Conservation (phyloP, 2,113 vertebrate genomes). For the Nasalis larvatus region DNA sequence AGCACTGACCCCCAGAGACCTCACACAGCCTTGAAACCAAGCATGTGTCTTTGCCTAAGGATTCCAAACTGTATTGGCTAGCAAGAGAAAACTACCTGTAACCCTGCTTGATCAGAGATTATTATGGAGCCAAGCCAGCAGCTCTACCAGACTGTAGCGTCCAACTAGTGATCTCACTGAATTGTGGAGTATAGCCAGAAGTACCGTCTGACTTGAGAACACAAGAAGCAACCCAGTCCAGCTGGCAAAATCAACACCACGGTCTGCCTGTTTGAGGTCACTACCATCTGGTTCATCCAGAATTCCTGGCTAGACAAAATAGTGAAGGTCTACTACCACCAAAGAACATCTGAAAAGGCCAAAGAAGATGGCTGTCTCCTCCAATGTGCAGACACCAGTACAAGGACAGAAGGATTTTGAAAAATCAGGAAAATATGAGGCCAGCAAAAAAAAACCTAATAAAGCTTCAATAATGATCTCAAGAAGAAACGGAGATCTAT, state of each 20-base stretch:
- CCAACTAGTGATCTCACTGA: not conserved
- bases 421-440: not conserved
- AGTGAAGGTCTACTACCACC: not conserved
- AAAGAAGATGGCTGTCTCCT: not conserved
- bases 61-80: not conserved
- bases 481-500: not conserved
- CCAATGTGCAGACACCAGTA: not conserved
- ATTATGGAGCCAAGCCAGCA: not conserved
- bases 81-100: not conserved
- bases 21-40: not conserved
- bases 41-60: not conserved
- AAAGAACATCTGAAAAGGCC: not conserved
- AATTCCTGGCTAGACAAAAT: not conserved
- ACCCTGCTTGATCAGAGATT: not conserved
- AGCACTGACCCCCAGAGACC: rapidly evolving
- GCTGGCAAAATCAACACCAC: not conserved
- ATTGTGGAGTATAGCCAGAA: not conserved
- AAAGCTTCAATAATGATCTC: not conserved
- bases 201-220: not conserved
- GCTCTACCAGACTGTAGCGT: no score
- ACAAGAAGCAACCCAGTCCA: not conserved
- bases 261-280: not conserved
- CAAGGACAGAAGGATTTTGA: not conserved
- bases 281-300: not conserved
- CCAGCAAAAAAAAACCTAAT: not conserved